These are phyloP conservation scores for Idaea straminata DNA, from an alignment of 2,888 invertebrate genomes.

Conservation along the genomic window DNA sequence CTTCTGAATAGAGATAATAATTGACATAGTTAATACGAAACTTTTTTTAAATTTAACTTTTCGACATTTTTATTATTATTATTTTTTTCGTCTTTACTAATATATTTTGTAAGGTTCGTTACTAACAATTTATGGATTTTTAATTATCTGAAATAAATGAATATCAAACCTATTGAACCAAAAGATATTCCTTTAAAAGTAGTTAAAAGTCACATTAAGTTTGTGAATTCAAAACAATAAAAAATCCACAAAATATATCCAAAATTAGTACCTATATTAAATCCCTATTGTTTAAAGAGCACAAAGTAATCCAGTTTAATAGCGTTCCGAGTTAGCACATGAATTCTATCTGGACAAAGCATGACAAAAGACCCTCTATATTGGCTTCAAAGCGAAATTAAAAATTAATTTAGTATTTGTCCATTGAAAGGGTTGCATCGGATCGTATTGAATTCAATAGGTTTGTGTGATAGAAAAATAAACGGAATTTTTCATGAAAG, in stretches of 20 bases:
- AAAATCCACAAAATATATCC: slow-evolving; percentile 24
- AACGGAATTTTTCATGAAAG: neutral
- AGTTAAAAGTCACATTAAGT: too few relatives aligned
- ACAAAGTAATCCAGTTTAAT: slow-evolving; percentile 58
- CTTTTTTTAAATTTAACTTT: too few relatives aligned
- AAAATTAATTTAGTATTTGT: neutral
- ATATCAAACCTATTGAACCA: too few relatives aligned
- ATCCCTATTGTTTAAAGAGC: slow-evolving; percentile 60
- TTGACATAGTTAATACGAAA: too few relatives aligned
- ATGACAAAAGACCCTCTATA: slow-evolving; percentile 60
- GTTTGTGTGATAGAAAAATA: neutral
- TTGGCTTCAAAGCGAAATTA: slow-evolving; percentile 51
- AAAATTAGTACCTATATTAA: slow-evolving; percentile 16
- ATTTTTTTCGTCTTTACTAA: too few relatives aligned
- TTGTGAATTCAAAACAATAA: slow-evolving; percentile 4
- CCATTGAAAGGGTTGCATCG: slow-evolving; percentile 5
- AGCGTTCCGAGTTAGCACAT: slow-evolving; percentile 71
- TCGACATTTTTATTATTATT: too few relatives aligned
- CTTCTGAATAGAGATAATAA: too few relatives aligned
- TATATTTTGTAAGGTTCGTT: too few relatives aligned
- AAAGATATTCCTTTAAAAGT: too few relatives aligned
- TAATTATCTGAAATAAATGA: too few relatives aligned
- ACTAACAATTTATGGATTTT: too few relatives aligned
- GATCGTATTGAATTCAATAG: neutral
- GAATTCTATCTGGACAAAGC: slow-evolving; percentile 48